These are phyloP conservation scores for Chaetoderma sp. DNA, from an alignment of 2,888 invertebrate genomes.

Conservation along the genomic window DNA sequence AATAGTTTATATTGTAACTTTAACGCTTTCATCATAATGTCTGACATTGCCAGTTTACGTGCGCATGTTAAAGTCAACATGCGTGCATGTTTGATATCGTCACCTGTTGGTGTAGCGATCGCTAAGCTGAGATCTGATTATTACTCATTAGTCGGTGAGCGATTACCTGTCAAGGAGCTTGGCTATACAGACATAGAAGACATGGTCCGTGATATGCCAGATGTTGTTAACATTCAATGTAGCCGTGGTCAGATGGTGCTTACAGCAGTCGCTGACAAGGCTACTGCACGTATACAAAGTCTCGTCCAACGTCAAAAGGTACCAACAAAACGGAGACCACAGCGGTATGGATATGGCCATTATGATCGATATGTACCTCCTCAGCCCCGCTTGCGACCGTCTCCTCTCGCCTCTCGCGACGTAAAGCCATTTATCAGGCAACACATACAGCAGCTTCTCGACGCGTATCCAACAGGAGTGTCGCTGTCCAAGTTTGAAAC, in stretches of 20 bases:
- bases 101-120: conserved; percentile 50
- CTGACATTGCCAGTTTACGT: conserved; percentile 34
- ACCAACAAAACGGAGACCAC: conserved; percentile 26
- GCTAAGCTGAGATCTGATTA: conserved; percentile 50
- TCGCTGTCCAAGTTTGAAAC: conserved; percentile 40
- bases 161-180: conserved; percentile 44
- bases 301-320: conserved; percentile 53
- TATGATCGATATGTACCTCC: conserved; percentile 3
- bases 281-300: conserved; percentile 52
- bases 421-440: conserved; percentile 34
- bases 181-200: conserved; percentile 50
- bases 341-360: background rate
- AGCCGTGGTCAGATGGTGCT: conserved; percentile 45
- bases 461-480: conserved; percentile 41
- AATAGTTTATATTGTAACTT: no score
- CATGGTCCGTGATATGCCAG: conserved; percentile 46
- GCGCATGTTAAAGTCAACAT: conserved; percentile 48
- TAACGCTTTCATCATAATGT: no score
- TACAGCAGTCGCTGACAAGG: conserved; percentile 44
- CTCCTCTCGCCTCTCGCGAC: conserved; percentile 11
- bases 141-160: conserved; percentile 44
- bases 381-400: conserved; percentile 37
- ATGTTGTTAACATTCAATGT: conserved; percentile 44
- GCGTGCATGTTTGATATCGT: conserved; percentile 50
- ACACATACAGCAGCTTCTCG: conserved; percentile 42